phyloP scores from a whole-genome alignment of 2,888 invertebrate species.

The Augochlorella aurata region DNA sequence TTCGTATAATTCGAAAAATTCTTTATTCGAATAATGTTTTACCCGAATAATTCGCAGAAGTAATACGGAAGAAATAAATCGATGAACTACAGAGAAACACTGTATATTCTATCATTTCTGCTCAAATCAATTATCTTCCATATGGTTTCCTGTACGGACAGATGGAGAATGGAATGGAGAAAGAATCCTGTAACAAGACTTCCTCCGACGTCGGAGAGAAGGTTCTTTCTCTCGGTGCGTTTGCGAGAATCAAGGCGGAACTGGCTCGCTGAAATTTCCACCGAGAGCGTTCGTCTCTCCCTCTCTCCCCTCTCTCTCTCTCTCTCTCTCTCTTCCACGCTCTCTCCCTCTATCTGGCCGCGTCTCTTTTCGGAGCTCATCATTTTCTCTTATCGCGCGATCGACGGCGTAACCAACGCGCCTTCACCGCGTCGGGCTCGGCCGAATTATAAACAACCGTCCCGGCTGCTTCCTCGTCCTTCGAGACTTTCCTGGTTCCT shows the following conservation, averaged over 20 bases:
- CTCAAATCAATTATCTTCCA: too few species aligned
- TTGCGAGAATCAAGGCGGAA: slow-evolving; percentile 37
- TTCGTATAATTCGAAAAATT: too few species aligned
- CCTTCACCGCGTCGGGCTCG: slow-evolving; percentile 52
- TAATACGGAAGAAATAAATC: too few species aligned
- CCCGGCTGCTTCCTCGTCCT: slow-evolving; percentile 62
- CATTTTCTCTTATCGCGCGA: slow-evolving; percentile 60
- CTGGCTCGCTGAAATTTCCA: slow-evolving; percentile 36
- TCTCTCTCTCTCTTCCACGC: slow-evolving; percentile 3
- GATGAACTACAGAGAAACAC: too few species aligned
- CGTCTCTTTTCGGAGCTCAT: slow-evolving; percentile 50
- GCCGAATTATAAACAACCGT: slow-evolving; percentile 53
- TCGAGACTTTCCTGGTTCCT: slow-evolving; percentile 77
- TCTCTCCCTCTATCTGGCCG: slow-evolving; percentile 20
- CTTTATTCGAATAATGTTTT: too few species aligned
- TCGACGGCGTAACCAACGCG: slow-evolving; percentile 46
- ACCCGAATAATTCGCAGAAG: too few species aligned
- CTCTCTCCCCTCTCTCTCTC: slow-evolving; percentile 13
- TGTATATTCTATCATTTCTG: too few species aligned
- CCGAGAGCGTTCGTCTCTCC: neutral
- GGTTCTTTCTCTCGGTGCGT: neutral
- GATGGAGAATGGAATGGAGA: neutral
- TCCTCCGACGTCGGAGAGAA: neutral
- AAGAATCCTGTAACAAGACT: neutral
- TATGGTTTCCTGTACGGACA: too few species aligned